These are phyloP conservation scores for Aethes cnicana DNA, from an alignment of 2,888 invertebrate species.

Conservation along the genomic window DNA sequence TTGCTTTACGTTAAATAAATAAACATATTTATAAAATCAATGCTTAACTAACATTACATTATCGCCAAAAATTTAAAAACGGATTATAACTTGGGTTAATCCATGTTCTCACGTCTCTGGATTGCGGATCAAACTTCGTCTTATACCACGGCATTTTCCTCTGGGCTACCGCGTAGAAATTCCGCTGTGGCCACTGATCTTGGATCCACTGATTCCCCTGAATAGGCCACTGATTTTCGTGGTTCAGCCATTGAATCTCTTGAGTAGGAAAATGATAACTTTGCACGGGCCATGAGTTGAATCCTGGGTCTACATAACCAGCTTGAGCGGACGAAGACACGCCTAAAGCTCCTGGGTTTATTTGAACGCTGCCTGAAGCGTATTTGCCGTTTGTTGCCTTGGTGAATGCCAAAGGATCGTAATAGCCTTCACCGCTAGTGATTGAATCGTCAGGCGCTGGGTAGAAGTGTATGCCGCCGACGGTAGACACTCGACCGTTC, in stretches of 20 bases:
- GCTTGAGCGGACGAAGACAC: constrained; percentile 51
- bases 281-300: constrained; percentile 36
- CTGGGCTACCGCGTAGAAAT: background rate
- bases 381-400: constrained; percentile 50
- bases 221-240: constrained; percentile 1
- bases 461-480: constrained; percentile 54
- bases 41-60: constrained; percentile 34
- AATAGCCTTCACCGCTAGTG: constrained; percentile 16
- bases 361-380: constrained; percentile 49
- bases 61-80: constrained; percentile 47
- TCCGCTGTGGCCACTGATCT: constrained; percentile 1
- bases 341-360: constrained; percentile 55
- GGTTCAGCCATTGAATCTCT: constrained; percentile 37
- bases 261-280: too few species aligned
- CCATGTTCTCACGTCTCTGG: constrained; percentile 44
- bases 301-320: constrained; percentile 38
- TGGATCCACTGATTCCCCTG: background rate
- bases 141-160: constrained; percentile 42
- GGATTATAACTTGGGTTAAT: constrained; percentile 53
- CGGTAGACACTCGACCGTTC: constrained; percentile 56
- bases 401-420: constrained; percentile 45
- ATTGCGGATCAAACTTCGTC: constrained; percentile 38
- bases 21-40: background rate
- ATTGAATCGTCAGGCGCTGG: constrained; percentile 40
- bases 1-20: too few species aligned